phyloP scores from a whole-genome alignment of 2,888 invertebrate genomes.

The Boloria selene region DNA sequence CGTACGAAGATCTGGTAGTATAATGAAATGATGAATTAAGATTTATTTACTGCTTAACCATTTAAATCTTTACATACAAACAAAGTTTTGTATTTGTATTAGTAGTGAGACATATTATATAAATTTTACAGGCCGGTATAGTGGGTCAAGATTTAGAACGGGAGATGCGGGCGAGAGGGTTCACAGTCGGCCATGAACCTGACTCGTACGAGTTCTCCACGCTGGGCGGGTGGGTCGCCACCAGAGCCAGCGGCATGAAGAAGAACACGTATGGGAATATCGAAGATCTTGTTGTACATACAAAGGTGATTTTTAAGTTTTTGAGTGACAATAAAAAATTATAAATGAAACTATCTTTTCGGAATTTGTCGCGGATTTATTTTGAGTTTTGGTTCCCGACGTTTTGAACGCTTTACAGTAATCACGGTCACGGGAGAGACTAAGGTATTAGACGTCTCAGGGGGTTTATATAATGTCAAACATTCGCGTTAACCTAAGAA shows the following conservation, averaged over 20 bases:
- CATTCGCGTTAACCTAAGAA: too few species aligned
- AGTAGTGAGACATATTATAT: neutral
- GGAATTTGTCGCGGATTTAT: too few species aligned
- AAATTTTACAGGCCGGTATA: constrained; percentile 93
- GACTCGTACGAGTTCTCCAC: constrained; percentile 99
- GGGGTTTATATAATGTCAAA: too few species aligned
- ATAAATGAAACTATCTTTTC: too few species aligned
- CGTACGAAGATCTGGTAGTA: too few species aligned
- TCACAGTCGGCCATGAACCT: constrained; percentile 97
- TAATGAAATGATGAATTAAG: too few species aligned
- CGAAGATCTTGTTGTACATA: constrained; percentile 95
- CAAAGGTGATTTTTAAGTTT: constrained; percentile 86
- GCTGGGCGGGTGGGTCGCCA: constrained; percentile 98
- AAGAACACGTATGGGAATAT: constrained; percentile 99
- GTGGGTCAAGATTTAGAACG: constrained; percentile 97
- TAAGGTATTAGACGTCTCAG: too few species aligned
- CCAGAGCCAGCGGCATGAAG: constrained; percentile 99
- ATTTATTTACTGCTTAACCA: too few species aligned
- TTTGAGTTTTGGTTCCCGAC: too few species aligned
- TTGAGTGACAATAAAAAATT: too few species aligned
- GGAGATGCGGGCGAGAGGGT: constrained; percentile 88
- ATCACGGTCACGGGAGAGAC: too few species aligned
- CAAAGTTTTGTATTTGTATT: neutral
- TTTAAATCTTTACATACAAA: neutral
- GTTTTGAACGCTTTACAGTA: too few species aligned